Conservation (phyloP, 2,797 vertebrate species). For the Hydrolagus colliei region DNA sequence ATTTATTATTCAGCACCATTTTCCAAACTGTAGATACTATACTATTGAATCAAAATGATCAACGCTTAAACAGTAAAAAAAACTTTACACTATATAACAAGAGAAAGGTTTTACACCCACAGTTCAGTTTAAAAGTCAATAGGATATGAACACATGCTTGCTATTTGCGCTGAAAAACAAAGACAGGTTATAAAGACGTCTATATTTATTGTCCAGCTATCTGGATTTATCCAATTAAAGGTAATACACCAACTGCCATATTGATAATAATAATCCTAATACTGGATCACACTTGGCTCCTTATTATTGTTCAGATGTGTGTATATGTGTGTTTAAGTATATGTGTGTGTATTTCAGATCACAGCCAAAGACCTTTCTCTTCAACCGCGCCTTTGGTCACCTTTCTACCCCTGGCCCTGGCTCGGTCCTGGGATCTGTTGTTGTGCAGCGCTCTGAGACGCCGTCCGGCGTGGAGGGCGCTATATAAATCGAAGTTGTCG, state of each 20-base stretch:
- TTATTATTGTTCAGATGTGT: too few species aligned
- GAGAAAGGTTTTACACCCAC: background rate
- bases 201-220: slow-evolving; percentile 12
- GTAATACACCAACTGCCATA: slow-evolving; percentile 9
- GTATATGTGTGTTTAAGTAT: too few species aligned
- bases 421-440: too few species aligned
- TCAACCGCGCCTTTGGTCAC: too few species aligned
- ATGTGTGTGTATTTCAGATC: too few species aligned
- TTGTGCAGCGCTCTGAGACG: too few species aligned
- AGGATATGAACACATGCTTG: background rate
- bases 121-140: background rate
- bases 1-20: slow-evolving; percentile 15
- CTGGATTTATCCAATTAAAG: slow-evolving; percentile 11
- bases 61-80: slow-evolving; percentile 1
- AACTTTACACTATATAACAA: background rate
- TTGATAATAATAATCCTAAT: too few species aligned
- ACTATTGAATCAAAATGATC: background rate
- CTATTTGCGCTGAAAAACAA: background rate
- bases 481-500: too few species aligned
- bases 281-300: too few species aligned
- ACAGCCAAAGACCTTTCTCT: too few species aligned
- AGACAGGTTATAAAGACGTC: background rate
- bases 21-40: background rate
- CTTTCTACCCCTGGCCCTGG: too few species aligned
- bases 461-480: too few species aligned